phyloP scores from a whole-genome alignment of 2,113 vertebrate species.

The Hiodon alosoides region DNA sequence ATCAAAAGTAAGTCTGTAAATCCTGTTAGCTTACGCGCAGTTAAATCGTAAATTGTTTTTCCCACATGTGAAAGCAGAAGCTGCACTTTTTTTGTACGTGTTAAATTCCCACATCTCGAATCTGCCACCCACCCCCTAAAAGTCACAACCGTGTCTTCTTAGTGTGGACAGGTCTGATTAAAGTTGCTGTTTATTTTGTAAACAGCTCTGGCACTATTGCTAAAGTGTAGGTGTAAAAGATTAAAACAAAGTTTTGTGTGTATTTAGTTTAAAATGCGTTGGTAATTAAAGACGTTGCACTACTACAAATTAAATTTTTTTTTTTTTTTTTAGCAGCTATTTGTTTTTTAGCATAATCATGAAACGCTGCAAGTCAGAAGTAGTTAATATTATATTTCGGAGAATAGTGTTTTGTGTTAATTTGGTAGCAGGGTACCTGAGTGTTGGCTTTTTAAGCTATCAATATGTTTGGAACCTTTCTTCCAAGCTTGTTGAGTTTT shows the following conservation, averaged over 20 bases:
- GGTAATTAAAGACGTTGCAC: conserved; percentile 46
- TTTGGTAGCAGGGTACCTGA: conserved; percentile 31
- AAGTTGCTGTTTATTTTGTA: conserved; percentile 14
- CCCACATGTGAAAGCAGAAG: neutral
- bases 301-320: conserved; percentile 32
- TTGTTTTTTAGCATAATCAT: conserved; percentile 26
- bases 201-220: conserved; percentile 30
- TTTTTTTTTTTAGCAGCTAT: conserved; percentile 21
- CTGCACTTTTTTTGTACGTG: neutral
- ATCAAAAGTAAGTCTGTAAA: neutral
- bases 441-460: conserved; percentile 20
- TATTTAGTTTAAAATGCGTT: conserved; percentile 38
- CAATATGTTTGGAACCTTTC: conserved; percentile 15
- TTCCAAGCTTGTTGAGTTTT: conserved; percentile 6
- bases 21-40: neutral
- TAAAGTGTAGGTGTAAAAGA: conserved; percentile 39
- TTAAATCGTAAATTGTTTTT: neutral
- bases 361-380: conserved; percentile 34
- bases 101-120: neutral
- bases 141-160: neutral
- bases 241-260: conserved; percentile 13
- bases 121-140: neutral
- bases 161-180: conserved; percentile 11
- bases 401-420: conserved; percentile 4
- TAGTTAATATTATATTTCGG: conserved; percentile 16